A percentile compares a stretch with the other conserved stretches of the same genome.
Conservation (phyloP, 2,113 vertebrate genomes). For the Plectropomus leopardus region DNA sequence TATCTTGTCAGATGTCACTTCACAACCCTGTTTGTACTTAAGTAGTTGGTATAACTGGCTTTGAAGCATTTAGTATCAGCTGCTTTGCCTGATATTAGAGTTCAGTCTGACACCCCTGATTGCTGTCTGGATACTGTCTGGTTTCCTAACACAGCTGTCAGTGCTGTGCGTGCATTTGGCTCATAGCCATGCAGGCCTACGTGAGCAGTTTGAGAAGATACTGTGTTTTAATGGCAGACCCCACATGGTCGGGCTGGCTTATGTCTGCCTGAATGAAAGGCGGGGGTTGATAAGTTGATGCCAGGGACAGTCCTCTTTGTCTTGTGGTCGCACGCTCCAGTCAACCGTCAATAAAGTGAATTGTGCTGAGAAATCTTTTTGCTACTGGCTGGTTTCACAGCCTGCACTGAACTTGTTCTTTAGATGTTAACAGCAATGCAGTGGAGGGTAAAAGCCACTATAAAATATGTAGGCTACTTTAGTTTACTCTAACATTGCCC, state of each 20-base stretch:
- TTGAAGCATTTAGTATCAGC: neutral
- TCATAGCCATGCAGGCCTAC: slow-evolving; percentile 51
- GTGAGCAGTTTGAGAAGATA: slow-evolving; percentile 75
- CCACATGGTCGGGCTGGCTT: slow-evolving; percentile 54
- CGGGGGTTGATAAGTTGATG: slow-evolving; percentile 70
- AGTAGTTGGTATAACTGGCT: neutral
- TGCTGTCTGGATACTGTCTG: slow-evolving; percentile 66
- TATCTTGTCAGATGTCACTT: slow-evolving; percentile 1
- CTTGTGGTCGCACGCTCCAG: slow-evolving; percentile 72
- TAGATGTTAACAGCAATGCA: neutral
- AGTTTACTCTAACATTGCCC: neutral
- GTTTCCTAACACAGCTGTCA: slow-evolving; percentile 67
- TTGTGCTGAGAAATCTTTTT: slow-evolving; percentile 58
- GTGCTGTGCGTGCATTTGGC: slow-evolving; percentile 48
- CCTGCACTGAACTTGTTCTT: neutral
- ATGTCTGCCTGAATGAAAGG: slow-evolving; percentile 68
- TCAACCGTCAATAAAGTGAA: slow-evolving; percentile 77
- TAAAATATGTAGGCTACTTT: neutral
- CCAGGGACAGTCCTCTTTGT: slow-evolving; percentile 79
- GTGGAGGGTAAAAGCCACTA: neutral
- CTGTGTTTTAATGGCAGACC: slow-evolving; percentile 68
- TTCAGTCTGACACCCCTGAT: slow-evolving; percentile 24
- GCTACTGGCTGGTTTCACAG: slow-evolving; percentile 26
- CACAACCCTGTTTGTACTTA: neutral
- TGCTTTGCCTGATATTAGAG: neutral